Evolutionary conservation across 2,888 invertebrate genomes (phyloP), one percentile per base, ranked within the genome.

Genomic region (Eupithecia exiguata): DNA sequence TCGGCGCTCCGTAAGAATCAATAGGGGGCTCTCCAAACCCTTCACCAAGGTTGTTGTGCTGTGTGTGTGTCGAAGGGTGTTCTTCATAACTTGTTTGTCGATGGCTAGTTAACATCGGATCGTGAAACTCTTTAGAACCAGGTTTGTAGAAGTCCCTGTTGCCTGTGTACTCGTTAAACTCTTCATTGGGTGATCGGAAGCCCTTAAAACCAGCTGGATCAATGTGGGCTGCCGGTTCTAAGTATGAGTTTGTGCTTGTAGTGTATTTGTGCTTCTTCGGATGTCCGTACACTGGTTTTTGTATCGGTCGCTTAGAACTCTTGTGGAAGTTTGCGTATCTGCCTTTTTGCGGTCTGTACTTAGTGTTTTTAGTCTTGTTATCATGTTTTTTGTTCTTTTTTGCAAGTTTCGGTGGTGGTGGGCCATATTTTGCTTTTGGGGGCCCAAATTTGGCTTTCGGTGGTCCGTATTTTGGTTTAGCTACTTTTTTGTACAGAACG

Each of bases 1-100:
- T 76, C 0, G 90, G 89, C 18, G 84, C 83, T 12, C 91, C 90
- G 25, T 92, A 92, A 1, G 91, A 90, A 72, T 92, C 89, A 0
- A 87, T 83, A 1, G 90, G 89, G 5, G 89, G 89, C 70, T 92
- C 91, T 1, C 81, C 88, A 43, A 88, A 86, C 36, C 77, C 81
- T 18, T 80, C 78, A 68, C 84, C 84, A n/a, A n/a, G n/a, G n/a
- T n/a, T n/a, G n/a, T n/a, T n/a, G n/a, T n/a, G n/a, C n/a, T n/a
- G n/a, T n/a, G n/a, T n/a, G n/a, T n/a, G n/a, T 30, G 79, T 73
- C 30, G 68, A 61, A 18, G 58, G 43, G 62, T 62, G 14, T 25
- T 25, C 25, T 25, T 58, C 58, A 14, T 53, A 53, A 53, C 25
- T 30, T 38, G 46, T 21, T 10, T 80, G 74, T 58, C 81, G 81